These are phyloP conservation scores for Empis stercorea DNA, from an alignment of 2,888 invertebrate genomes.

Conservation along the genomic window DNA sequence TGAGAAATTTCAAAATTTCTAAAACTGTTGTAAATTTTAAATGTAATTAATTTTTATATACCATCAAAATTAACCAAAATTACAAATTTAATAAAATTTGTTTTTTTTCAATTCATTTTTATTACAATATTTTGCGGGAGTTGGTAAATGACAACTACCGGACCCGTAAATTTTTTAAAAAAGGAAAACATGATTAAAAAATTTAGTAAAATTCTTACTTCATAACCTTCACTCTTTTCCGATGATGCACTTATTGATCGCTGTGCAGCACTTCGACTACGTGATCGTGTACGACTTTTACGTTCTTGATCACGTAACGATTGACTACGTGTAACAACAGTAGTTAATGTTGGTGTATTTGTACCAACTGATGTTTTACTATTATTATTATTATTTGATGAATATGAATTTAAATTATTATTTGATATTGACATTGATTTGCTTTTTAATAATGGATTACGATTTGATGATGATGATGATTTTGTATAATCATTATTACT, in stretches of 20 bases:
- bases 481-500: conserved; percentile 22
- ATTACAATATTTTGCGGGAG: too few relatives aligned
- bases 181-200: too few relatives aligned
- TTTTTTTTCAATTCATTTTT: not conserved
- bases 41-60: too few relatives aligned
- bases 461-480: conserved; percentile 11
- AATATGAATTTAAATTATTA: conserved; percentile 24
- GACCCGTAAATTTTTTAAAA: too few relatives aligned
- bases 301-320: conserved; percentile 37
- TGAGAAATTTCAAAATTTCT: conserved; percentile 4
- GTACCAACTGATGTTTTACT: conserved; percentile 18
- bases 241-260: conserved; percentile 55
- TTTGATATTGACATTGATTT: conserved; percentile 31
- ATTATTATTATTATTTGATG: conserved; percentile 13
- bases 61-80: too few relatives aligned
- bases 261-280: conserved; percentile 29
- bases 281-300: conserved; percentile 31
- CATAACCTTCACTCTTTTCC: conserved; percentile 70
- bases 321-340: conserved; percentile 31
- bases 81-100: not conserved
- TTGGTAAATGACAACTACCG: too few relatives aligned
- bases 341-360: conserved; percentile 28
- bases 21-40: too few relatives aligned
- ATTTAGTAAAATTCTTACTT: conserved; percentile 44
- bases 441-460: conserved; percentile 20